Conservation (phyloP, 2,888 invertebrate species). For the Sphaeridia pumilis region DNA sequence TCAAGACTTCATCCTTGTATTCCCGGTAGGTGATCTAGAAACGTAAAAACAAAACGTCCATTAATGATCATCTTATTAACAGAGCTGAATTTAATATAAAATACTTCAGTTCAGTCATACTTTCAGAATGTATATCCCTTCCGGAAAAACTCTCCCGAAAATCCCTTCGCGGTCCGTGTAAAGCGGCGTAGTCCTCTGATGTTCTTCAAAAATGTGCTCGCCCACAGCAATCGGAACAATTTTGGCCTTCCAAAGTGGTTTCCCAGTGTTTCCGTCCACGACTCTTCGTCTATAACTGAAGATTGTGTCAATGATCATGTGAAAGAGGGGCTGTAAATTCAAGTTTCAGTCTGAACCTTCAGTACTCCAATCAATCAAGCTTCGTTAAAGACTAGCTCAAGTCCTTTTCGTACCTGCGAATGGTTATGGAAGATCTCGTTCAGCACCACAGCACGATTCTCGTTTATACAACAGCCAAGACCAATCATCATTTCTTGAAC, state of each 20-base stretch:
- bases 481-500: conserved; percentile 49
- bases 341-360: too few relatives aligned
- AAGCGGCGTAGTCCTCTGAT: conserved; percentile 20
- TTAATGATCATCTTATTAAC: too few relatives aligned
- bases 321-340: conserved; percentile 19
- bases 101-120: conserved; percentile 18
- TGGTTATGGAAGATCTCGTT: conserved; percentile 19
- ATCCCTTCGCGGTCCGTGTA: conserved; percentile 43
- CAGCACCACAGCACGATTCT: conserved; percentile 43
- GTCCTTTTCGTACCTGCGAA: too few relatives aligned
- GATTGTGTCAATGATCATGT: conserved; percentile 22
- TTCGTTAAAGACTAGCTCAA: too few relatives aligned
- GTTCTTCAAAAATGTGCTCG: conserved; percentile 36
- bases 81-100: background rate
- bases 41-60: too few relatives aligned
- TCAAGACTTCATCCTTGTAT: too few relatives aligned
- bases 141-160: conserved; percentile 47
- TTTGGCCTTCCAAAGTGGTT: conserved; percentile 40
- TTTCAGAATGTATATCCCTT: conserved; percentile 42
- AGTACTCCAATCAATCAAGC: too few relatives aligned
- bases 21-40: too few relatives aligned
- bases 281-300: conserved; percentile 30
- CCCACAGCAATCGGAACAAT: conserved; percentile 43
- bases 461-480: conserved; percentile 46
- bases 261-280: conserved; percentile 21